phyloP scores from a whole-genome alignment of 2,888 invertebrate species.

The Apamea sordens region DNA sequence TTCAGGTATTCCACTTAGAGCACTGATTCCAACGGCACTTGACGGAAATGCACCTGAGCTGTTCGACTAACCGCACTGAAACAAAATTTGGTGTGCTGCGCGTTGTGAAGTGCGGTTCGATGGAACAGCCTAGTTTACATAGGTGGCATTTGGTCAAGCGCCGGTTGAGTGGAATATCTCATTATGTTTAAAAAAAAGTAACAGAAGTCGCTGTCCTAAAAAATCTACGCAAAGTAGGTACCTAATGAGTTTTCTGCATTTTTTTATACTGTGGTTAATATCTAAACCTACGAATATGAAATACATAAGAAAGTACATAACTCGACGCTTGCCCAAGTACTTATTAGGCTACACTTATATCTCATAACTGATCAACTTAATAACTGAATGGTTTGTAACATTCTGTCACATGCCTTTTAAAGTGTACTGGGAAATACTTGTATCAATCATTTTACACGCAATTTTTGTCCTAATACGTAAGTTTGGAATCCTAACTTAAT shows the following conservation, averaged over 20 bases:
- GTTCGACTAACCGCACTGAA: background rate
- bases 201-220: too few species aligned
- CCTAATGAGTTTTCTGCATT: conserved; percentile 3
- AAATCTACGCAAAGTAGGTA: background rate
- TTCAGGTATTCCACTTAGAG: background rate
- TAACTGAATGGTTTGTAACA: conserved; percentile 56
- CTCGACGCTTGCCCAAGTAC: conserved; percentile 30
- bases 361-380: conserved; percentile 48
- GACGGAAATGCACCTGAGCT: background rate
- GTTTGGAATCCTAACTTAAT: conserved; percentile 24
- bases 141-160: too few species aligned
- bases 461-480: conserved; percentile 8
- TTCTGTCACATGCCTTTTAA: conserved; percentile 47
- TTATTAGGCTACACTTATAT: conserved; percentile 36
- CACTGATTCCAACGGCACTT: background rate
- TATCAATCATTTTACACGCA: conserved; percentile 28
- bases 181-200: background rate
- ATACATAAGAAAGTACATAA: conserved; percentile 44
- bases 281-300: conserved; percentile 25
- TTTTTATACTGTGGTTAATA: background rate
- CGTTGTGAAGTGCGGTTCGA: background rate
- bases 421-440: conserved; percentile 34
- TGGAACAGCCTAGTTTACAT: too few species aligned
- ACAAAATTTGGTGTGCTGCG: background rate
- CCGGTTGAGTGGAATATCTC: too few species aligned